These are phyloP conservation scores for Cephonodes hylas DNA, from an alignment of 2,888 invertebrate species.

Conservation along the genomic window DNA sequence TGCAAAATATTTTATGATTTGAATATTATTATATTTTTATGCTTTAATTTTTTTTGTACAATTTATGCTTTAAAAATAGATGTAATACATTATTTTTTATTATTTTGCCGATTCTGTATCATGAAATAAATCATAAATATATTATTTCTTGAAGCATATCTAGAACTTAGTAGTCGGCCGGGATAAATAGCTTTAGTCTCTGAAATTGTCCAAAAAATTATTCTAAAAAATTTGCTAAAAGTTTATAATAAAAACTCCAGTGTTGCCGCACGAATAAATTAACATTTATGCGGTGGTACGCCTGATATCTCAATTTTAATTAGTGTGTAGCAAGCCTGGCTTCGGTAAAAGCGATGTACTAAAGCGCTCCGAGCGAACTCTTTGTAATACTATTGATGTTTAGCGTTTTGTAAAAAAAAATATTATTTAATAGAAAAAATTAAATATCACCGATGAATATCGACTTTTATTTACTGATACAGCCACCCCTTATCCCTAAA, in stretches of 20 bases:
- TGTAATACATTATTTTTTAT: not conserved
- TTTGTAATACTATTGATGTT: conserved; percentile 30
- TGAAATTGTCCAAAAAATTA: conserved; percentile 5
- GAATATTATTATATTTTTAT: not conserved
- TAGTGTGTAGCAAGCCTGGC: conserved; percentile 17
- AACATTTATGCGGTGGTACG: not conserved
- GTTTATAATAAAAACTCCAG: not conserved
- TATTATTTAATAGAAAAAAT: conserved; percentile 28
- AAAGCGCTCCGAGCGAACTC: conserved; percentile 24
- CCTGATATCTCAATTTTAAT: conserved; percentile 11
- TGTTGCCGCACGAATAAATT: not conserved
- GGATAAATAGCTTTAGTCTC: not conserved
- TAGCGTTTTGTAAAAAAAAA: conserved; percentile 31
- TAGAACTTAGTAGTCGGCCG: not conserved
- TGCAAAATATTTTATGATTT: not conserved
- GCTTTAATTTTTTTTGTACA: conserved; percentile 6
- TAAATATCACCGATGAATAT: conserved; percentile 20
- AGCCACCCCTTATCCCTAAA: no score
- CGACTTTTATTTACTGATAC: conserved; percentile 3
- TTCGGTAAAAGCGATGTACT: conserved; percentile 19
- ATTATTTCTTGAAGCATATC: conserved; percentile 1
- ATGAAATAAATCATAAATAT: not conserved
- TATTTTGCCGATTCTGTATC: not conserved
- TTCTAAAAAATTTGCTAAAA: conserved; percentile 7
- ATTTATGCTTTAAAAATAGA: not conserved